Evolutionary conservation across 2,888 invertebrate species (phyloP).

Genomic region (Phanerotoma sp.): DNA sequence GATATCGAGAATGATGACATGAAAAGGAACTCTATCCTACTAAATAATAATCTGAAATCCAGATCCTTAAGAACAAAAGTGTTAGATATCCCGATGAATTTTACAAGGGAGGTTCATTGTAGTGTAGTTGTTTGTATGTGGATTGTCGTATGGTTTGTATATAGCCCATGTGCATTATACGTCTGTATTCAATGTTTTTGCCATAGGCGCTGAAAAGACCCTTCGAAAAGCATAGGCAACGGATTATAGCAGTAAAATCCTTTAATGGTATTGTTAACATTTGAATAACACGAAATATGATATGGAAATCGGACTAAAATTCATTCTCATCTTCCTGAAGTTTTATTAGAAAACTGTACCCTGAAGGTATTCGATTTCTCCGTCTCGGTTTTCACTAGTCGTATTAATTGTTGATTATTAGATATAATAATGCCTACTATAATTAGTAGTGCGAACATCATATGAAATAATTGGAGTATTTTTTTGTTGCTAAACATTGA

Average conservation of each 20-base stretch:
- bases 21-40: constrained; percentile 12
- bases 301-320: constrained; percentile 45
- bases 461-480: too few species aligned
- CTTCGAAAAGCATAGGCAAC: not conserved
- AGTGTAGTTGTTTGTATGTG: constrained; percentile 40
- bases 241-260: constrained; percentile 47
- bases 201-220: not conserved
- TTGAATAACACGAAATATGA: constrained; percentile 58
- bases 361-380: constrained; percentile 49
- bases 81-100: not conserved
- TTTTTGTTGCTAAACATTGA: too few species aligned
- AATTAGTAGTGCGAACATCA: too few species aligned
- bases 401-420: constrained; percentile 54
- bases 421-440: constrained; percentile 2
- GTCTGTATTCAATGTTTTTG: not conserved
- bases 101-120: constrained; percentile 10
- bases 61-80: constrained; percentile 29
- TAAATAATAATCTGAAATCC: constrained; percentile 28
- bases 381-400: constrained; percentile 33
- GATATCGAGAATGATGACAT: not conserved
- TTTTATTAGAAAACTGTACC: constrained; percentile 11
- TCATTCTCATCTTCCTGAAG: constrained; percentile 3
- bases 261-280: constrained; percentile 57
- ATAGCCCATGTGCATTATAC: constrained; percentile 9
- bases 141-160: constrained; percentile 34